phyloP scores from a whole-genome alignment of 2,888 invertebrate genomes.

The Tetragonula carbonaria region DNA sequence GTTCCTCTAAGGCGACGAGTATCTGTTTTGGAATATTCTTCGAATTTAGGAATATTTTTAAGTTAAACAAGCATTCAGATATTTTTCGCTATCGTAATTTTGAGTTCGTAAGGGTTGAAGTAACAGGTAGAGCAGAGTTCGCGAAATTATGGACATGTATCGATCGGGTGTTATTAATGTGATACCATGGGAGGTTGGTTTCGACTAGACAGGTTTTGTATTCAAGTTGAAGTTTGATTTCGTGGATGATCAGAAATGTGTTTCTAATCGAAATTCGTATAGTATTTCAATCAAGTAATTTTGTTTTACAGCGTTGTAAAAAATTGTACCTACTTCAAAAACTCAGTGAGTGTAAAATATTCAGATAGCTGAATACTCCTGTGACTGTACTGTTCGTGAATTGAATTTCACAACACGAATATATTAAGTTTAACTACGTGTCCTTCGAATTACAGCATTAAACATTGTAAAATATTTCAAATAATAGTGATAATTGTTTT shows the following conservation, averaged over 20 bases:
- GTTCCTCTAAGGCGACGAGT: conserved; percentile 30
- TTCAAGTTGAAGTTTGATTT: neutral
- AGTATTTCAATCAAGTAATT: too few relatives aligned
- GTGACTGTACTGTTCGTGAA: too few relatives aligned
- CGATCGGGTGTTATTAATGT: conserved; percentile 2
- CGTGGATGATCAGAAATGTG: neutral
- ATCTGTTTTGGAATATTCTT: too few relatives aligned
- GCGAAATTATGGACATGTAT: neutral
- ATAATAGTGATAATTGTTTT: neutral
- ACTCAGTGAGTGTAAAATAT: too few relatives aligned
- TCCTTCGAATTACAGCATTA: neutral
- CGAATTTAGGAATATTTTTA: neutral
- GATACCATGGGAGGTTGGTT: neutral
- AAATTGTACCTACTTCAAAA: too few relatives aligned
- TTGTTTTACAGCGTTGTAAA: too few relatives aligned
- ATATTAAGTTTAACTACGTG: too few relatives aligned
- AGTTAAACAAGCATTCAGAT: neutral
- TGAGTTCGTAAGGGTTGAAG: neutral
- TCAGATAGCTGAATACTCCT: too few relatives aligned
- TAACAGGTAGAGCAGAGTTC: neutral
- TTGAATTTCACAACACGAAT: too few relatives aligned
- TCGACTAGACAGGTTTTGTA: neutral
- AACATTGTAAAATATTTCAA: neutral
- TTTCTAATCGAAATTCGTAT: neutral
- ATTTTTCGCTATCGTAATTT: neutral